Evolutionary conservation across 2,113 vertebrate species (phyloP).

Genomic region (Vulpes lagopus): DNA sequence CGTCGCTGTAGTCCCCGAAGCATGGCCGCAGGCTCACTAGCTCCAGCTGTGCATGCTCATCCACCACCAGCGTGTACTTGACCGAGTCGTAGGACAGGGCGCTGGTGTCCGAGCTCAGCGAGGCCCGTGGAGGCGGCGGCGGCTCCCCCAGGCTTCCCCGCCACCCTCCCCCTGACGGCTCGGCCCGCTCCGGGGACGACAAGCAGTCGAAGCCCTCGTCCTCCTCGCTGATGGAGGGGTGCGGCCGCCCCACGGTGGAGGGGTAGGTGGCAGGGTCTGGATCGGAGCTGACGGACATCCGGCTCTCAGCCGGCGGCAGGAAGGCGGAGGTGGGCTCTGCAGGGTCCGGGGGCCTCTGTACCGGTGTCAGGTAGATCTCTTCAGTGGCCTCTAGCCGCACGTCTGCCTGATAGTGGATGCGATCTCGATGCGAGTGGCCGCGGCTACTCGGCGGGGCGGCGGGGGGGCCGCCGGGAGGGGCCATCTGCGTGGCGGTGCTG

Average conservation of each 20-base stretch:
- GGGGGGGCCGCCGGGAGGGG: conserved; percentile 81
- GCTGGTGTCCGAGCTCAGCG: conserved; percentile 95
- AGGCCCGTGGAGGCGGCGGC: conserved; percentile 88
- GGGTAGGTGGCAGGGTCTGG: conserved; percentile 93
- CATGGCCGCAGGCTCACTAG: conserved; percentile 96
- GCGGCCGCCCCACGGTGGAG: conserved; percentile 90
- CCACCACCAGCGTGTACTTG: conserved; percentile 98
- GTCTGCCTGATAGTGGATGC: conserved; percentile 94
- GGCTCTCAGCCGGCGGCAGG: conserved; percentile 92
- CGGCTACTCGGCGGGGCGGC: conserved; percentile 70
- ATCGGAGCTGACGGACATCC: conserved; percentile 96
- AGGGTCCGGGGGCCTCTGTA: conserved; percentile 92
- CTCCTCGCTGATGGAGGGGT: conserved; percentile 95
- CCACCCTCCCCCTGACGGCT: conserved; percentile 80
- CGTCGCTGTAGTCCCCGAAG: conserved; percentile 96
- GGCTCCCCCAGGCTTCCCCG: conserved; percentile 81
- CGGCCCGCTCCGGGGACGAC: conserved; percentile 86
- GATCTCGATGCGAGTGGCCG: conserved; percentile 89
- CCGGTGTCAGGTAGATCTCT: conserved; percentile 97
- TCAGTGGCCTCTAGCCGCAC: conserved; percentile 95
- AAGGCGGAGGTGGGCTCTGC: conserved; percentile 88
- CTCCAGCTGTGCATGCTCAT: conserved; percentile 96
- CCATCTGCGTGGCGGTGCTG: conserved; percentile 90
- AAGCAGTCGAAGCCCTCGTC: conserved; percentile 92
- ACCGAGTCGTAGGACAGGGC: conserved; percentile 98